Percentiles rank a stretch among this genome's conserved stretches.
These are phyloP conservation scores for Cebidichthys violaceus DNA, from an alignment of 2,113 vertebrate genomes.

Conservation along the genomic window DNA sequence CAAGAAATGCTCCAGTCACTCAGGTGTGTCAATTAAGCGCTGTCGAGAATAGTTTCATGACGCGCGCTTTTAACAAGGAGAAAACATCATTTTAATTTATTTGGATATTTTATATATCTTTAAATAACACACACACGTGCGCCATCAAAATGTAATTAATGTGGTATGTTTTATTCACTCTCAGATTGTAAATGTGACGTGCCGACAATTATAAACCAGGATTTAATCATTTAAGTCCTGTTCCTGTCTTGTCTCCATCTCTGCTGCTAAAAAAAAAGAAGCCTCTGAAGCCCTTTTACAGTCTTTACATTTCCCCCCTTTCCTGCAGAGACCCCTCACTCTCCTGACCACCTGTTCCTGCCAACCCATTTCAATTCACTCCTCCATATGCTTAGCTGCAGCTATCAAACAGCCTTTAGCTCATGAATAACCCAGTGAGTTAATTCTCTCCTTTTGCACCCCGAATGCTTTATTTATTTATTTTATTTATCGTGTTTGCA, in stretches of 20 bases:
- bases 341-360: slow-evolving; percentile 85
- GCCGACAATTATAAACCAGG: not conserved
- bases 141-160: not conserved
- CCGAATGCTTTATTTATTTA: slow-evolving; percentile 29
- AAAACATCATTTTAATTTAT: not conserved
- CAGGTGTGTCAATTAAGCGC: slow-evolving; percentile 46
- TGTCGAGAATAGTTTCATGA: slow-evolving; percentile 24
- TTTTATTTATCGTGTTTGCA: slow-evolving; percentile 34
- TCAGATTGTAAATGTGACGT: not conserved
- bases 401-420: slow-evolving; percentile 70
- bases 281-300: not conserved
- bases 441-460: slow-evolving; percentile 17
- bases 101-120: not conserved
- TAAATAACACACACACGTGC: not conserved
- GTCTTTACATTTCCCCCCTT: not conserved
- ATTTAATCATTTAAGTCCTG: not conserved
- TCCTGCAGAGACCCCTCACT: slow-evolving; percentile 45
- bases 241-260: not conserved
- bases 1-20: slow-evolving; percentile 31
- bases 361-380: slow-evolving; percentile 85
- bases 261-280: not conserved
- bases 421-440: slow-evolving; percentile 83
- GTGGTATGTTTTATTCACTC: not conserved
- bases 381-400: slow-evolving; percentile 86
- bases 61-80: not conserved